Conservation (phyloP, 2,113 vertebrate genomes). For the Sylvia atricapilla region DNA sequence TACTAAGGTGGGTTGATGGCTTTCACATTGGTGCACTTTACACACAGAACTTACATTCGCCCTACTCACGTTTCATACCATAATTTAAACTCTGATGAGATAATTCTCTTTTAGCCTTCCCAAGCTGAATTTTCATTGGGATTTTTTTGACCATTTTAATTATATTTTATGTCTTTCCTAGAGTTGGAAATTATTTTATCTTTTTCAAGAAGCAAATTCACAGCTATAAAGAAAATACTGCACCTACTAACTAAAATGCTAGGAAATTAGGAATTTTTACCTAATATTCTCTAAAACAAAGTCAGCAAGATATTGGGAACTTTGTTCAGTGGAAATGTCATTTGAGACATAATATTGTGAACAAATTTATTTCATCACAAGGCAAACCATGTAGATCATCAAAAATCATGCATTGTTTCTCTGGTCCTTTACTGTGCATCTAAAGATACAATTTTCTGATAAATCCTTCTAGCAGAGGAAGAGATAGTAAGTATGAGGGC, state of each 20-base stretch:
- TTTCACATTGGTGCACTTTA: not conserved
- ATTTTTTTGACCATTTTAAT: not conserved
- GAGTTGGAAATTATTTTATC: not conserved
- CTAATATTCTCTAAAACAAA: not conserved
- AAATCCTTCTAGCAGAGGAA: not conserved
- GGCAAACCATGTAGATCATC: not conserved
- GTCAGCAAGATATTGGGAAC: not conserved
- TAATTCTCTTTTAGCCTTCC: not conserved
- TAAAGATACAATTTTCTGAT: not conserved
- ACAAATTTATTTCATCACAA: not conserved
- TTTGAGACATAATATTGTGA: not conserved
- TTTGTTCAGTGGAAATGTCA: not conserved
- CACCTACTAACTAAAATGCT: not conserved
- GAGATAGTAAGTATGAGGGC: not conserved
- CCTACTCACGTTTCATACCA: not conserved
- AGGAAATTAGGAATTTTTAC: not conserved
- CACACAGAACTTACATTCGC: not conserved
- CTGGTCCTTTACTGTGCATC: not conserved
- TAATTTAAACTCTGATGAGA: not conserved
- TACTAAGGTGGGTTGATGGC: not conserved
- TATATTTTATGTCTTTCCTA: not conserved
- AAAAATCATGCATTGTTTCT: not conserved
- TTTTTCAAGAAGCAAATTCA: not conserved
- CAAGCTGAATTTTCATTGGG: not conserved
- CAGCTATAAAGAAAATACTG: not conserved